Base-by-base conservation (phyloP, 2,888 invertebrate genomes). In the Dynastes grantii region DNA sequence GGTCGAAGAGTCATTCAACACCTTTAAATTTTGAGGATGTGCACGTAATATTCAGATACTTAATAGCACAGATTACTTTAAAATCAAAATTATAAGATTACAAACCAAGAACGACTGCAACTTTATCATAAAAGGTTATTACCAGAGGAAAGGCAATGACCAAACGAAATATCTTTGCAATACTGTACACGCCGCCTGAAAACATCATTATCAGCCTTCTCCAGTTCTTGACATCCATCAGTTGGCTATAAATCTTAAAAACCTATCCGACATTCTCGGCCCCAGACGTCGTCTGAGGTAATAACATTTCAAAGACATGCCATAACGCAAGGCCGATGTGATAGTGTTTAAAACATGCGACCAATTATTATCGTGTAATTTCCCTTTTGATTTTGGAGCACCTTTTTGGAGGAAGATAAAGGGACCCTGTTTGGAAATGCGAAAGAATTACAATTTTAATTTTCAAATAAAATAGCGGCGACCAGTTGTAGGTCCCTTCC, bases 391-490 rank as follows among this genome's bases (percentile, higher is more conserved):
- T 16, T 27, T 45, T 61, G 22, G 45, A 45, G 73, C 45, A 61
- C 45, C 51, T 58, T 58, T 22, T 58, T 8, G 22, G n/a, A 45
- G 32, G 51, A 61, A 22, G 45, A 63, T 37, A 16, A n/a, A 55
- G 45, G 13, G 49, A 51, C 63, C 58, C 61, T 63, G 45, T 49
- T 58, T 51, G 22, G 55, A 58, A 22, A 58, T 22, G 55, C 13
- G 53, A 53, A 53, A 58, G 76, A 49, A 80, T 80, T 80, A 80
- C 78, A 75, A 67, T 80, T 80, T 87, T 87, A 87, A 87, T 87
- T 87, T 87, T 85, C 86, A 87, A 87, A 87, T 87, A 87, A 87
- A 86, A 86, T 87, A 87, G 86, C 86, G 85, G 85, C 85, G 83
- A 83, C 84, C 32, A 37, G 32, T 37, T 37, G 6, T 37, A 37